A percentile compares a stretch with the other conserved stretches of the same genome.
Evolutionary conservation across 1,140 invertebrate species (phyloP).

Genomic region (Meteorus sp.): DNA sequence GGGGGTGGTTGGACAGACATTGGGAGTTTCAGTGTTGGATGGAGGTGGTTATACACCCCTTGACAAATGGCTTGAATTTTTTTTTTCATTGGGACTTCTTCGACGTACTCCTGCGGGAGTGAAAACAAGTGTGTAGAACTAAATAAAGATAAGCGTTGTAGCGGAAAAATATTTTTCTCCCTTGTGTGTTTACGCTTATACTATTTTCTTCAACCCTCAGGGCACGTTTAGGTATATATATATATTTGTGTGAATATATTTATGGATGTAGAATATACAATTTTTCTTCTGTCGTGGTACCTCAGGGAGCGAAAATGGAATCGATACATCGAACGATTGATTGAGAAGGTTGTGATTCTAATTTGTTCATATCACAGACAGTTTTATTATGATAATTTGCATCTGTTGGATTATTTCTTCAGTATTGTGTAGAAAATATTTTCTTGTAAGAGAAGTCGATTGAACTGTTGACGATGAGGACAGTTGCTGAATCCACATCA

Average conservation of each 20-base stretch:
- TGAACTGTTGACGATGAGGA: too few species aligned
- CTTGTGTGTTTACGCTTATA: not conserved
- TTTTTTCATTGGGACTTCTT: slow-evolving; percentile 54
- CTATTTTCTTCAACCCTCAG: not conserved
- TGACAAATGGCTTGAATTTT: slow-evolving; percentile 55
- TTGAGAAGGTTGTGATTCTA: too few species aligned
- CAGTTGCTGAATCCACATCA: too few species aligned
- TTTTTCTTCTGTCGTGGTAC: not conserved
- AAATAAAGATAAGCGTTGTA: slow-evolving; percentile 51
- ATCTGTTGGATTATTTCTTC: too few species aligned
- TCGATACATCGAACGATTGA: not conserved
- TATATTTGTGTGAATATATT: too few species aligned
- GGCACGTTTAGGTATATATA: too few species aligned
- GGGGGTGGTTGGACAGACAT: not conserved
- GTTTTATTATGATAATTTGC: not conserved
- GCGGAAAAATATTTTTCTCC: not conserved
- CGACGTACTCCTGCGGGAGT: slow-evolving; percentile 34
- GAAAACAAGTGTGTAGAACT: slow-evolving; percentile 31
- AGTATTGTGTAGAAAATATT: too few species aligned
- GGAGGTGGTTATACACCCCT: slow-evolving; percentile 29
- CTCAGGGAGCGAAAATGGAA: not conserved
- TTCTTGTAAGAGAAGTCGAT: too few species aligned
- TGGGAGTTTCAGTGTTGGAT: slow-evolving; percentile 24
- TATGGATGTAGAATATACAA: too few species aligned
- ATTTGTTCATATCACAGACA: not conserved